phyloP scores from a whole-genome alignment of 2,113 vertebrate genomes.

The Etheostoma spectabile region DNA sequence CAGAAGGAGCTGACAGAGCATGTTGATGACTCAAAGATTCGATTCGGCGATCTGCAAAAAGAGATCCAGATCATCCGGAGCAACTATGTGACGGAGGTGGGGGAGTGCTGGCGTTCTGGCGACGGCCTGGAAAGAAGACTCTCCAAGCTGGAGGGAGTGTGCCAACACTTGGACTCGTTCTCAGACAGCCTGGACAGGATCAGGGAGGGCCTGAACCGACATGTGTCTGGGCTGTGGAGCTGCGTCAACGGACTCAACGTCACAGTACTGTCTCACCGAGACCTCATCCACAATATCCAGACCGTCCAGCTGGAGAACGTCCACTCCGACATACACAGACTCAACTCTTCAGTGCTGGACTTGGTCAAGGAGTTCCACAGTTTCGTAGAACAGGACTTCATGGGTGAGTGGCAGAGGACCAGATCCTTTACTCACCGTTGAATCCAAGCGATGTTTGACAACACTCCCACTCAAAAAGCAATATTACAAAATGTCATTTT shows the following conservation, averaged over 20 bases:
- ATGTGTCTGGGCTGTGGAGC: conserved; percentile 90
- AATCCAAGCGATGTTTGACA: too few relatives aligned
- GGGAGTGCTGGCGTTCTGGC: conserved; percentile 78
- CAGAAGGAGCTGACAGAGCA: conserved; percentile 85
- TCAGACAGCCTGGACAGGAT: conserved; percentile 86
- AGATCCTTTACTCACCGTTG: too few relatives aligned
- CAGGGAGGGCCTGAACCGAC: conserved; percentile 88
- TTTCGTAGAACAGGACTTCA: conserved; percentile 82
- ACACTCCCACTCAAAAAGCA: too few relatives aligned
- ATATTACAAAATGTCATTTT: too few relatives aligned
- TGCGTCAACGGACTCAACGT: conserved; percentile 88
- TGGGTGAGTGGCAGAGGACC: conserved; percentile 57
- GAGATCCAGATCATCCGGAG: conserved; percentile 79
- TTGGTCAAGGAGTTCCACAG: conserved; percentile 82
- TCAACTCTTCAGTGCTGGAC: conserved; percentile 88
- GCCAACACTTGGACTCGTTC: conserved; percentile 85
- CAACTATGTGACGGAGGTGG: conserved; percentile 79
- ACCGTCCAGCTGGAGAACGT: conserved; percentile 83
- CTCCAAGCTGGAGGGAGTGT: conserved; percentile 89
- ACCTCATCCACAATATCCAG: conserved; percentile 85
- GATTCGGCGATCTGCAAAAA: conserved; percentile 77
- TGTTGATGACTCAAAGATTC: conserved; percentile 80
- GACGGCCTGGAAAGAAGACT: conserved; percentile 85
- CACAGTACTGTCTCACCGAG: conserved; percentile 82
- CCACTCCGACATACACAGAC: conserved; percentile 76